A percentile compares a stretch with the other conserved stretches of the same genome.
phyloP scores from a whole-genome alignment of 2,113 vertebrate genomes.

The Petrocephalus zakoni region DNA sequence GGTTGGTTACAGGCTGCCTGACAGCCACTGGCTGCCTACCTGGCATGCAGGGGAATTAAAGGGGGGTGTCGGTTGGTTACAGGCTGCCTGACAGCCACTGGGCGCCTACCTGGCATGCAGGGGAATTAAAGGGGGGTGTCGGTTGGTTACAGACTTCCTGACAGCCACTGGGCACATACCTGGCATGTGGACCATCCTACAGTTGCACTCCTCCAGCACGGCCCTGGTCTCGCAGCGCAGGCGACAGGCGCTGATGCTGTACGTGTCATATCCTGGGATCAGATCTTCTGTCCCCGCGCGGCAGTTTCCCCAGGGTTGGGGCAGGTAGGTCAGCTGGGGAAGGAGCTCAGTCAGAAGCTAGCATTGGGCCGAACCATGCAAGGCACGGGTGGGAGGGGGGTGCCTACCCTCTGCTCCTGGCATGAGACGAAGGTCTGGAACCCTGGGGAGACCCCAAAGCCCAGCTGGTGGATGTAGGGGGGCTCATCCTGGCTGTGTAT shows the following conservation, averaged over 20 bases:
- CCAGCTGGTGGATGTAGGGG: conserved; percentile 94
- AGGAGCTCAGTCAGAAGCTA: conserved; percentile 20
- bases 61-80: no score
- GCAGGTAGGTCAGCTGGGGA: conserved; percentile 88
- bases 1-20: not conserved
- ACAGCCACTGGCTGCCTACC: not conserved
- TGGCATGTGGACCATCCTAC: conserved; percentile 96
- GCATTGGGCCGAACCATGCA: not conserved
- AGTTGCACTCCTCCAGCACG: conserved; percentile 79
- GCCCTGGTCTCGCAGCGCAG: conserved; percentile 88
- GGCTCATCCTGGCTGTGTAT: conserved; percentile 97
- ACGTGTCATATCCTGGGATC: conserved; percentile 84
- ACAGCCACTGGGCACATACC: no score
- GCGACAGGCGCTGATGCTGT: conserved; percentile 93
- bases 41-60: no score
- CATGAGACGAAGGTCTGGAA: conserved; percentile 99
- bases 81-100: not conserved
- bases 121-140: no score
- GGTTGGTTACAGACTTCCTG: no score
- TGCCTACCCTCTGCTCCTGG: conserved; percentile 88
- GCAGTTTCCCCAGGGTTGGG: conserved; percentile 96
- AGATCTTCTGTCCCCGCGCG: conserved; percentile 72
- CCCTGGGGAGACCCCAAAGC: conserved; percentile 92
- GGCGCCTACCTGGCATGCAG: conserved; percentile 64
- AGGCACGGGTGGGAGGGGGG: not conserved